These are phyloP conservation scores for Oceanites oceanicus DNA, from an alignment of 2,113 vertebrate genomes.

Conservation along the genomic window DNA sequence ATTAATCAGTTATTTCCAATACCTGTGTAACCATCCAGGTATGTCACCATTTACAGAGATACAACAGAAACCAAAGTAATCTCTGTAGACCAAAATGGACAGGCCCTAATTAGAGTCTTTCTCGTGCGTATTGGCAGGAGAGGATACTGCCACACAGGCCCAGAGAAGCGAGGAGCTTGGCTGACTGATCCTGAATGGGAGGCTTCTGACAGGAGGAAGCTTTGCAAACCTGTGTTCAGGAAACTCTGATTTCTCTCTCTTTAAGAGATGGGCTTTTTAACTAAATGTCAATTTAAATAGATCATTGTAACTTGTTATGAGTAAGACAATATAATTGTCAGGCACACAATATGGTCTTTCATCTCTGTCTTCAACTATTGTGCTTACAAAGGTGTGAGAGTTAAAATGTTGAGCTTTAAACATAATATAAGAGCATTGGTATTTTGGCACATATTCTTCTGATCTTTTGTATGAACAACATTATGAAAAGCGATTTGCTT, in stretches of 20 bases:
- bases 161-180: not conserved
- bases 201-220: not conserved
- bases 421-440: not conserved
- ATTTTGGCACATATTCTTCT: not conserved
- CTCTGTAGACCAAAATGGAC: not conserved
- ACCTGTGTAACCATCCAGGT: not conserved
- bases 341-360: not conserved
- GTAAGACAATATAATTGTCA: not conserved
- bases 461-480: not conserved
- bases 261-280: not conserved
- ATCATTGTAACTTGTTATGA: not conserved
- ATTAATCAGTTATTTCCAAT: not conserved
- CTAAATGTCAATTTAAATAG: not conserved
- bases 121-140: fast-evolving
- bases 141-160: not conserved
- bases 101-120: not conserved
- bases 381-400: not conserved
- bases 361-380: not conserved
- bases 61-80: not conserved
- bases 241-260: not conserved
- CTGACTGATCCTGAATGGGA: not conserved
- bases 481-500: not conserved
- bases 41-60: not conserved
- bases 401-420: not conserved
- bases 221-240: not conserved